phyloP scores from a whole-genome alignment of 1,140 invertebrate genomes.

The Mercenaria mercenaria region DNA sequence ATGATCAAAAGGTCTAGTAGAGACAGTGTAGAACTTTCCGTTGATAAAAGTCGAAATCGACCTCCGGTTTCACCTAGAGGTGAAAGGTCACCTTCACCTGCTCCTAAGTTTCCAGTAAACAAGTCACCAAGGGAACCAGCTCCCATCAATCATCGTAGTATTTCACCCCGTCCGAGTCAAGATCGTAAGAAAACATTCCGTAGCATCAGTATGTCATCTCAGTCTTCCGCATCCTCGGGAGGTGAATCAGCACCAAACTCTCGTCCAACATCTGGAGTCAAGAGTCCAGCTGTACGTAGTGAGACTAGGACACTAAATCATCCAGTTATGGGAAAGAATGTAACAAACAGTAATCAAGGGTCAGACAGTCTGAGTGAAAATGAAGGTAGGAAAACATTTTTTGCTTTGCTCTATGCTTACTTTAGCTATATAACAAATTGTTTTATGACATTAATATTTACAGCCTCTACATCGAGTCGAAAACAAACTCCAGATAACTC shows the following conservation, averaged over 20 bases:
- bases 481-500: too few species aligned
- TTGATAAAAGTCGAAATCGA: constrained; percentile 40
- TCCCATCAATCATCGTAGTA: constrained; percentile 30
- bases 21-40: constrained; percentile 39
- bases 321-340: constrained; percentile 28
- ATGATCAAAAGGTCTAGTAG: background rate
- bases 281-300: constrained; percentile 67
- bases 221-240: constrained; percentile 74
- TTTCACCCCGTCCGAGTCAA: constrained; percentile 44
- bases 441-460: too few species aligned
- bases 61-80: constrained; percentile 63
- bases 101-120: constrained; percentile 24
- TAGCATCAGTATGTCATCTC: constrained; percentile 73
- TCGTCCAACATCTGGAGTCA: constrained; percentile 36
- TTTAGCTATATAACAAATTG: too few species aligned
- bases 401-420: background rate
- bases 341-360: constrained; percentile 3
- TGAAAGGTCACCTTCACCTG: constrained; percentile 61
- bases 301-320: constrained; percentile 79
- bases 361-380: constrained; percentile 56
- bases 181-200: constrained; percentile 71
- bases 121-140: constrained; percentile 39
- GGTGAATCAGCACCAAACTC: constrained; percentile 54
- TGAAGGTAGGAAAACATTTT: constrained; percentile 29
- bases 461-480: too few species aligned